Percentiles rank a stretch among this genome's conserved stretches.
Conservation (phyloP, 1,140 invertebrate genomes). For the Sarcophaga bullata region DNA sequence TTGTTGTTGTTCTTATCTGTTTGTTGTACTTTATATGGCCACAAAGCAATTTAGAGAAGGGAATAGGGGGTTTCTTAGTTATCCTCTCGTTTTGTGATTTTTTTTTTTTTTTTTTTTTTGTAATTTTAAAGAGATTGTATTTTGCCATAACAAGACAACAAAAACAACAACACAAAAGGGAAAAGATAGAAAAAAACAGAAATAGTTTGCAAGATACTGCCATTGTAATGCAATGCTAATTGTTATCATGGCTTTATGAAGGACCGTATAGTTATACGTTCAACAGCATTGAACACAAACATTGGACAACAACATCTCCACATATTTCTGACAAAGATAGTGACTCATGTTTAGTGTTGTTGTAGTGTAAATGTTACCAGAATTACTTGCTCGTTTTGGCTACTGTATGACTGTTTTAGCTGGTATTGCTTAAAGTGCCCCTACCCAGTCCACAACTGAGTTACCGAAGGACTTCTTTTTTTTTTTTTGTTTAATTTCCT, state of each 20-base stretch:
- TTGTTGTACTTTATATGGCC: not conserved
- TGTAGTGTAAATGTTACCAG: not conserved
- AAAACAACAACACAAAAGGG: not conserved
- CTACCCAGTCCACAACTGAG: no score
- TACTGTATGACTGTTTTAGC: not conserved
- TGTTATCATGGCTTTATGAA: not conserved
- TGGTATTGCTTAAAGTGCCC: not conserved
- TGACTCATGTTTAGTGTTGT: not conserved
- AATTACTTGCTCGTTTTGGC: not conserved
- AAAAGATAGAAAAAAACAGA: no score
- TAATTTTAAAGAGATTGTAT: slow-evolving; percentile 9
- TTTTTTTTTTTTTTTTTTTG: no score
- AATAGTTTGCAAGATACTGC: no score
- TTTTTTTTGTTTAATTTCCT: slow-evolving; percentile 35
- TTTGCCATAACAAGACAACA: not conserved
- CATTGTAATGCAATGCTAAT: not conserved
- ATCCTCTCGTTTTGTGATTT: no score
- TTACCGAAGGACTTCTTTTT: not conserved
- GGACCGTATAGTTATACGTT: no score
- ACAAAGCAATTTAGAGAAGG: slow-evolving; percentile 14
- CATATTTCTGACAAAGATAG: no score
- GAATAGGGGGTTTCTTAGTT: no score
- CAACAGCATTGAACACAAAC: no score
- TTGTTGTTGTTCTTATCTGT: not conserved
- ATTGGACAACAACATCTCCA: no score